Percentiles rank a stretch among this genome's conserved stretches.
These are phyloP conservation scores for Orthosia incerta DNA, from an alignment of 2,888 invertebrate genomes.

Conservation along the genomic window DNA sequence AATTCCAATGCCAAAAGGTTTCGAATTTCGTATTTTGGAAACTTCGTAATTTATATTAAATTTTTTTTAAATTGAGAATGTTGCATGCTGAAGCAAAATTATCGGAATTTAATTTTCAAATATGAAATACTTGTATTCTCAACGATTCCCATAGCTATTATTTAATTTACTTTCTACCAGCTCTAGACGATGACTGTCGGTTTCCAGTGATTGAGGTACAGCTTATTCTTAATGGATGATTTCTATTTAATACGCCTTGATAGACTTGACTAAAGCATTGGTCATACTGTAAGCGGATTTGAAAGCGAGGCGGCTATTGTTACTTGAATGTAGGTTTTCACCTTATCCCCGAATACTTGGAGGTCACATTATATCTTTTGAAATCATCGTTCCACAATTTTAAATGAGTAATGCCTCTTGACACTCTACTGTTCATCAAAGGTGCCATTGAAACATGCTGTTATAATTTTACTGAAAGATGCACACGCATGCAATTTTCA, in stretches of 20 bases:
- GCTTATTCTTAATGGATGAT: constrained; percentile 63
- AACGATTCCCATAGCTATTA: constrained; percentile 5
- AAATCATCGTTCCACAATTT: too few relatives aligned
- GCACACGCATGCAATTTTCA: too few relatives aligned
- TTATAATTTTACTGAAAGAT: too few relatives aligned
- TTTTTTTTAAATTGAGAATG: background rate
- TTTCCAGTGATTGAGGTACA: constrained; percentile 43
- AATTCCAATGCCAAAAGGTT: background rate
- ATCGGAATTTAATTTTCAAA: background rate
- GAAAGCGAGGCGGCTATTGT: background rate
- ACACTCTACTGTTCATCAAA: too few relatives aligned
- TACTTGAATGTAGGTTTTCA: too few relatives aligned
- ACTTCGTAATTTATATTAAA: background rate
- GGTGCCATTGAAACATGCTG: too few relatives aligned
- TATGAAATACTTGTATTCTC: background rate
- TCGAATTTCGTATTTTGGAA: background rate
- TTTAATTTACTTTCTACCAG: constrained; percentile 43
- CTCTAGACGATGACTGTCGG: constrained; percentile 53
- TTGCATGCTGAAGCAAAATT: background rate
- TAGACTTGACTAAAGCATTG: constrained; percentile 29
- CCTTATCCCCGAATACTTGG: too few relatives aligned
- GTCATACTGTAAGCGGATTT: constrained; percentile 41
- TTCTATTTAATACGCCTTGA: constrained; percentile 57
- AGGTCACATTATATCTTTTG: too few relatives aligned
- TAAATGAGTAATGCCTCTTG: too few relatives aligned